Base-by-base conservation (phyloP, 2,888 invertebrate genomes). In the Cactoblastis cactorum region DNA sequence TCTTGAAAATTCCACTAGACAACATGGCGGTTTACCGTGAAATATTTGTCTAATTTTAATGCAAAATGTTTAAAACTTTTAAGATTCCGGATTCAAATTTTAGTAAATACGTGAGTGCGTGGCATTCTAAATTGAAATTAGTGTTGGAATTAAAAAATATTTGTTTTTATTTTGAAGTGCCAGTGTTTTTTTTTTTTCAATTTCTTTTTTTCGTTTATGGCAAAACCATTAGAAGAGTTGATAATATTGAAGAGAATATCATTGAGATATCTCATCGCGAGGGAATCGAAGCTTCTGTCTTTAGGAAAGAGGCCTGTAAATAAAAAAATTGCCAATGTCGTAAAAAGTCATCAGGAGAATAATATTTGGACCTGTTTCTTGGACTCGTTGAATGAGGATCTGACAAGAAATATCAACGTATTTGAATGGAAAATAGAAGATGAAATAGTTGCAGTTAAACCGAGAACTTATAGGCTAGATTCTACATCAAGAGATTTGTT, bases 301-400 rank as follows among this genome's bases (percentile, higher is more conserved):
- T 54, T 82, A 1, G 84, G 84, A 0, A 82, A 84, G 45, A 80
- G 64, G 14, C 84, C 84, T 0, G 69, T 82, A 0, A 86, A 85
- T 54, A 81, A 79, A 34, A 86, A 86, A 69, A 81, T 85, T 1
- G 69, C 85, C 0, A 77, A 82, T 46, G 77, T 79, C 49, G 67
- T 86, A 0, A 71, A 67, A 12, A 71, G 63, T 6, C 72, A 82
- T 33, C 69, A 77, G 49, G 75, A 80, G 2, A 73, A 59, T 33
- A 72, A 68, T 35, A 65, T 75, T 12, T 82, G 80, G 82, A 62
- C 71, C 0, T 71, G 65, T 34, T 82, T 84, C 54, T 56, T 76
- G 53, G 84, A 86, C 34, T 67, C 80, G 1, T 55, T 85, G 3
- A 79, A 75, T 50, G 86, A 85, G 50, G 86, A 87, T 65, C 56